These are phyloP conservation scores for Mythimna albipuncta DNA, from an alignment of 2,888 invertebrate genomes.

Conservation along the genomic window DNA sequence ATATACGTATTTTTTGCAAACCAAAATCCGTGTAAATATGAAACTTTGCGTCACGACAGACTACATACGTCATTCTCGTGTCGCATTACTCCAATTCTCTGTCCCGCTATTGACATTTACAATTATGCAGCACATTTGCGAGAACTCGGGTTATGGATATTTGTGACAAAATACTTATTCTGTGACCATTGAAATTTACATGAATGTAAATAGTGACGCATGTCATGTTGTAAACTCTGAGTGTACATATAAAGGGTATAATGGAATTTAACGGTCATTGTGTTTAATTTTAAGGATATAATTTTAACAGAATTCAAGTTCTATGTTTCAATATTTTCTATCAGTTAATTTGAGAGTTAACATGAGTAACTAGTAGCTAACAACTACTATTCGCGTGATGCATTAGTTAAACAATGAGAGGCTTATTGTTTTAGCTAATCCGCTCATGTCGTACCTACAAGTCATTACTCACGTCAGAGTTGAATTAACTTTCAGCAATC, in stretches of 20 bases:
- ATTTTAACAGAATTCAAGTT: slow-evolving; percentile 12
- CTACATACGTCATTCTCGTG: slow-evolving; percentile 37
- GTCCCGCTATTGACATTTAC: slow-evolving; percentile 42
- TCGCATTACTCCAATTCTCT: slow-evolving; percentile 42
- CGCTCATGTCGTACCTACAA: background rate
- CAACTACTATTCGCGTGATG: background rate
- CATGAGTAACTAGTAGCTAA: background rate
- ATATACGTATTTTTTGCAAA: slow-evolving; percentile 18
- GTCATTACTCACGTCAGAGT: slow-evolving; percentile 8
- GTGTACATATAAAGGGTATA: slow-evolving; percentile 15
- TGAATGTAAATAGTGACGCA: slow-evolving; percentile 21
- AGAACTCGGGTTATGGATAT: slow-evolving; percentile 17
- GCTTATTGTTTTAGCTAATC: slow-evolving; percentile 2
- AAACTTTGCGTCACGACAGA: slow-evolving; percentile 15
- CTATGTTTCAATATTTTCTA: background rate
- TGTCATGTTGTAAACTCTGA: slow-evolving; percentile 19
- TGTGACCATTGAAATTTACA: slow-evolving; percentile 32
- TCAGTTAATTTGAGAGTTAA: slow-evolving; percentile 1
- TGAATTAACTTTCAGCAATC: slow-evolving; percentile 9
- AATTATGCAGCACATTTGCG: slow-evolving; percentile 38
- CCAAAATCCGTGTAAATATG: slow-evolving; percentile 14
- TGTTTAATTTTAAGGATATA: background rate
- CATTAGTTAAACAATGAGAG: background rate
- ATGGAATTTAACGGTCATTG: slow-evolving; percentile 23
- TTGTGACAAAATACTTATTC: slow-evolving; percentile 45